Evolutionary conservation across 2,888 invertebrate genomes (phyloP), one percentile per base, ranked within the genome.

Genomic region (Hedychridium roseum): DNA sequence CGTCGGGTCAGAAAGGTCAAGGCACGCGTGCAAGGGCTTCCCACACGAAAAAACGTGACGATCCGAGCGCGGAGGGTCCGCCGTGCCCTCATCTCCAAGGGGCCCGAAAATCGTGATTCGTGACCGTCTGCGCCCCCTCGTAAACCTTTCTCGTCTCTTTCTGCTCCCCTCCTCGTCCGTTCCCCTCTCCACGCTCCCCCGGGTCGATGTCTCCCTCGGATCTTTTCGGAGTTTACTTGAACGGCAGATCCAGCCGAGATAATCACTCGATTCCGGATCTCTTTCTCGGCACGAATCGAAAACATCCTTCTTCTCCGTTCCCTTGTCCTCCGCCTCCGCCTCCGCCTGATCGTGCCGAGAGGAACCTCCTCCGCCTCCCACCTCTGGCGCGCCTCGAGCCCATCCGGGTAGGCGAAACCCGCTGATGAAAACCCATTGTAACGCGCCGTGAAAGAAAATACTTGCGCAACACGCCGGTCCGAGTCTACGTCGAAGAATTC

Each of bases 1-100:
- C 9, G 3, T 5, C 9, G 9, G 7, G 17, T 5, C 11, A 21
- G 12, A 7, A 20, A 46, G 54, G 40, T 54, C 50, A 57, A 54
- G 50, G 54, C 52, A 51, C 54, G 50, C 53, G 26, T 32, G 17
- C 11, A 12, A 18, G 34, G 50, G 50, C 48, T n/a, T 50, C 28
- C 35, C 41, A 56, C 60, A 59, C 60, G 66, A 60, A 64, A 66
- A 66, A 66, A 62, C 66, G 64, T 66, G 66, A 66, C 60, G 59
- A 53, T 54, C 58, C 56, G 43, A n/a, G 53, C 51, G 49, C 53
- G 50, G 53, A 60, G 60, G 56, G 57, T 60, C 58, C 54, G 48
- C 54, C 44, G n/a, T n/a, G 43, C 35, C 39, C 59, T 53, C 55
- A 47, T 53, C 52, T 55, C 40, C 37, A n/a, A n/a, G 30, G 46